phyloP scores from a whole-genome alignment of 2,797 vertebrate genomes.

The Odontamblyopus lacepedii region DNA sequence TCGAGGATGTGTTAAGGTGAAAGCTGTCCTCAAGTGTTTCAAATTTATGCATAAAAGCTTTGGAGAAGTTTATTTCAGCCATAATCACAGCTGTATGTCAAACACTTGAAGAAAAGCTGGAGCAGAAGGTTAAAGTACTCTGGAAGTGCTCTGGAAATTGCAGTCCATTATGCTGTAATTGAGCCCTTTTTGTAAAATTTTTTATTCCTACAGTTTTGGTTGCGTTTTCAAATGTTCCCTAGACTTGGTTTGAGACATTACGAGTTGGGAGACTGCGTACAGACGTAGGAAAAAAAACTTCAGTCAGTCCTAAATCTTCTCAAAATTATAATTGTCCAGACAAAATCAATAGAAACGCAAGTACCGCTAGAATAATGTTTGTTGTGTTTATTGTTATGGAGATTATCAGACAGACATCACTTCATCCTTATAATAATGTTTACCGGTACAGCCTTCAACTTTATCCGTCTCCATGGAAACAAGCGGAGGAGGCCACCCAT shows the following conservation, averaged over 20 bases:
- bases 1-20: neutral
- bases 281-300: too few species aligned
- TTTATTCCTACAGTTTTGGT: constrained; percentile 34
- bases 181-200: constrained; percentile 39
- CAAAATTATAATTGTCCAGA: neutral
- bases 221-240: constrained; percentile 3
- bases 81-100: constrained; percentile 39
- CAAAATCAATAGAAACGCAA: neutral
- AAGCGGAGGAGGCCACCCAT: too few species aligned
- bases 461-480: too few species aligned
- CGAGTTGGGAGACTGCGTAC: neutral
- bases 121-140: constrained; percentile 60
- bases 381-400: neutral
- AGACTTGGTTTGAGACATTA: neutral
- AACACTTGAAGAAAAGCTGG: constrained; percentile 23
- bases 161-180: constrained; percentile 55
- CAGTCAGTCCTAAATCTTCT: neutral
- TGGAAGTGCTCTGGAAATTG: constrained; percentile 58
- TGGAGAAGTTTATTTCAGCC: constrained; percentile 26
- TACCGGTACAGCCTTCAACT: too few species aligned
- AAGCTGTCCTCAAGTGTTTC: neutral
- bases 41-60: constrained; percentile 21
- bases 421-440: too few species aligned
- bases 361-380: neutral
- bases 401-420: neutral